These are phyloP conservation scores for Heliconius ismenius DNA, from an alignment of 2,888 invertebrate genomes.

Conservation along the genomic window DNA sequence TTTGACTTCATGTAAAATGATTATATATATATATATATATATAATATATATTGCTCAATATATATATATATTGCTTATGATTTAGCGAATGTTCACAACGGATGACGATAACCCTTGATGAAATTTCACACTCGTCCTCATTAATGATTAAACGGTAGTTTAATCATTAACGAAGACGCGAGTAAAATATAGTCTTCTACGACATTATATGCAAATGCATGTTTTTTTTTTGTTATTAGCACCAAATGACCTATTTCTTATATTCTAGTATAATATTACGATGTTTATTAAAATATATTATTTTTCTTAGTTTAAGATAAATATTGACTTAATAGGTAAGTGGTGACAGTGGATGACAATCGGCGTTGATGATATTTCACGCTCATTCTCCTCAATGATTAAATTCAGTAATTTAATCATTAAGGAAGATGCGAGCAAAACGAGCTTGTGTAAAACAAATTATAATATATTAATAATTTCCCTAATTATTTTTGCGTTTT, in stretches of 20 bases:
- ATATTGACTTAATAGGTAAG: no score
- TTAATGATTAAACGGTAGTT: neutral
- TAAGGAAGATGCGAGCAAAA: neutral
- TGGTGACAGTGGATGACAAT: neutral
- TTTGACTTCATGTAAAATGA: neutral
- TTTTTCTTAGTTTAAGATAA: no score
- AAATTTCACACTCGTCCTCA: neutral
- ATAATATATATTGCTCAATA: no score
- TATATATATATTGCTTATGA: no score
- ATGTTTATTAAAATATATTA: no score
- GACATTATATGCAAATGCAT: neutral
- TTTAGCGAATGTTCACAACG: neutral
- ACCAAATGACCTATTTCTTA: no score
- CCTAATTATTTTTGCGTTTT: no score
- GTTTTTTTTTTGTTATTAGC: no score
- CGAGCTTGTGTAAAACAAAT: neutral
- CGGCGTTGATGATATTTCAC: neutral
- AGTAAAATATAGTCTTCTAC: neutral
- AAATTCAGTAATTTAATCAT: slow-evolving; percentile 4
- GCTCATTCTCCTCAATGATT: neutral
- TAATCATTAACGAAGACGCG: neutral
- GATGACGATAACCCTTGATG: neutral
- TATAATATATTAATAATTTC: no score
- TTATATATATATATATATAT: no score
- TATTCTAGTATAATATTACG: neutral